Evolutionary conservation across 2,113 vertebrate genomes (phyloP), one percentile per base, ranked within the genome.

Genomic region (Cololabis saira): DNA sequence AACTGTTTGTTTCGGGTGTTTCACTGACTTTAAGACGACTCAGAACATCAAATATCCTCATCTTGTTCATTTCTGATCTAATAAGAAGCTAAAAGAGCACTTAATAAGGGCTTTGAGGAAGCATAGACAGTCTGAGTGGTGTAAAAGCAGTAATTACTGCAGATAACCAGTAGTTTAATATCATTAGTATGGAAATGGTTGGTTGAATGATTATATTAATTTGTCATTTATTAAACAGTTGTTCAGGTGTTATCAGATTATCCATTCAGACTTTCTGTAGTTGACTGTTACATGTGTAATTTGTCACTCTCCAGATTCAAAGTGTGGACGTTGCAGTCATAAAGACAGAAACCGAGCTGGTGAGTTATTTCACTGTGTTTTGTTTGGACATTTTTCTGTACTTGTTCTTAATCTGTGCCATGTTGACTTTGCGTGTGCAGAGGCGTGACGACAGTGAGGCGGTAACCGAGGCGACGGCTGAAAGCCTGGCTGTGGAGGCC

Each of bases 401-500:
- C 5, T 45, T 17, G 9, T 14, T 27, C 4, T 47, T 63, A 74
- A 76, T 14, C 18, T 69, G 50, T 76, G 50, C 40, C 15, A 21
- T 78, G 68, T 63, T 64, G 65, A 40, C 48, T 61, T 76, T 54
- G 72, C 68, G 61, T 33, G 61, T 60, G 66, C 64, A 88, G 88
- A 85, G 67, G 13, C 65, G 14, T 17, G 63, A 61, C n/a, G 68
- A 67, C 56, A 72, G 44, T 18, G 66, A 77, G 53, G n/a, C 63
- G 51, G 66, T 50, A 21, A 6, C 41, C 17, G 51, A 69, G 42
- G 57, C 19, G 56, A 61, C 57, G 21, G 51, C 41, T 12, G 65
- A 71, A 58, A 54, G 24, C 33, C 33, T 9, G 33, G 33, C 33
- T 37, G 33, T 7, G 33, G 33, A 4, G 10, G 33, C 10, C 33